Evolutionary conservation across 2,113 vertebrate genomes (phyloP), one percentile per base, ranked within the genome.

Genomic region (Eira barbara): DNA sequence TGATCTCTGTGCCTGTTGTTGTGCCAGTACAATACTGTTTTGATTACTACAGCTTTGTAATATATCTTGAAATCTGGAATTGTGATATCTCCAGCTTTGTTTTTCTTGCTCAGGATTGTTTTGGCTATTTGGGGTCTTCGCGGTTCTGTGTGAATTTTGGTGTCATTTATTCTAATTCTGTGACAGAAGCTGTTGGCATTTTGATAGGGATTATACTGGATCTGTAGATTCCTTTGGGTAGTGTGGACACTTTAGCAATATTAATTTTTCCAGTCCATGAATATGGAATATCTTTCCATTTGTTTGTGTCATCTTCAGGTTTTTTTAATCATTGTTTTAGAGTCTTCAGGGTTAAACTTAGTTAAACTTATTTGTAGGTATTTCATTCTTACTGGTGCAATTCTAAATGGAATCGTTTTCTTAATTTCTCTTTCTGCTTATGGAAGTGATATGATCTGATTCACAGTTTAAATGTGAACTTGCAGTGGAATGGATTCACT

Each of bases 391-490:
- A 45, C n/a, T n/a, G 34, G 34, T 69, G 18, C 34, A 36, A 20
- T 36, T 36, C 17, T 69, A 69, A 69, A 21, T 69, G 34, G 67
- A 69, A 69, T 36, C 36, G 18, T 69, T 69, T 69, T 36, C 67
- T 69, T 69, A 36, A 69, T 69, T 69, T 36, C 67, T 69, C 34
- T 36, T 36, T 69, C 67, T 69, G 67, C 67, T 69, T 23, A 45
- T 47, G 42, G 15, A 34, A 93, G 7, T 52, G 29, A 81, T 42
- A 21, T 14, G 20, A 71, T 80, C 31, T 88, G 67, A 87, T 81
- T 96, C 57, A 96, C 27, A 52, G 87, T 96, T 96, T 83, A 45
- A 57, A 57, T 92, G 52, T 31, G 20, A 96, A 74, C 31, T 95
- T 96, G 13, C 47, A 47, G 13, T 31, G 25, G 65, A 83, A 69